phyloP scores from a whole-genome alignment of 1,140 invertebrate species.

The Zaprionus kolodkinae region DNA sequence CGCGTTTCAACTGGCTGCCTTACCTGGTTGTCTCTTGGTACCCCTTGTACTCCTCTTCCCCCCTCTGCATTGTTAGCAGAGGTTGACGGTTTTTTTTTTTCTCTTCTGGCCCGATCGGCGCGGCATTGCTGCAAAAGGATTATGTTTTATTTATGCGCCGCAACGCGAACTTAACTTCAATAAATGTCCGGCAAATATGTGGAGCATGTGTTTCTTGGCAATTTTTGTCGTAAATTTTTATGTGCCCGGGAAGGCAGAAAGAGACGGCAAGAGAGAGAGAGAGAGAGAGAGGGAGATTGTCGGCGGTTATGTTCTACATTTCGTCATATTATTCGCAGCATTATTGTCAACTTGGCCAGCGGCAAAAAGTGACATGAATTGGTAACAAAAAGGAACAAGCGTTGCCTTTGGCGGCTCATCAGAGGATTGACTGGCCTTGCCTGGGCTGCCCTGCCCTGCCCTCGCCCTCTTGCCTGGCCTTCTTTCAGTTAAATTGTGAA shows the following conservation, averaged over 20 bases:
- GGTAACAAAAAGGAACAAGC: constrained; percentile 17
- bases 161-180: constrained; percentile 83
- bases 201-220: constrained; percentile 84
- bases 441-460: too few relatives aligned
- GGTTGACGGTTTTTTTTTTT: constrained; percentile 43
- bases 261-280: not conserved
- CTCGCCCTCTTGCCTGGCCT: constrained; percentile 44
- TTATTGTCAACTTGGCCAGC: constrained; percentile 70
- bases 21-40: not conserved
- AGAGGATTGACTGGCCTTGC: constrained; percentile 7
- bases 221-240: constrained; percentile 84
- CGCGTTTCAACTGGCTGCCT: constrained; percentile 20
- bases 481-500: constrained; percentile 74
- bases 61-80: constrained; percentile 60
- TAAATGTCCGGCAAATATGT: constrained; percentile 84
- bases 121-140: constrained; percentile 67
- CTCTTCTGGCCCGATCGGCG: constrained; percentile 10
- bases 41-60: not conserved
- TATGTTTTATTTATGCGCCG: constrained; percentile 84
- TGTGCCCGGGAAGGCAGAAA: constrained; percentile 51
- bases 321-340: constrained; percentile 83
- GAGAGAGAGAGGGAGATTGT: constrained; percentile 46
- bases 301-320: constrained; percentile 79
- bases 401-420: constrained; percentile 57
- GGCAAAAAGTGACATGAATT: constrained; percentile 59